Conservation (phyloP, 2,113 vertebrate species). For the Fulmarus glacialis region DNA sequence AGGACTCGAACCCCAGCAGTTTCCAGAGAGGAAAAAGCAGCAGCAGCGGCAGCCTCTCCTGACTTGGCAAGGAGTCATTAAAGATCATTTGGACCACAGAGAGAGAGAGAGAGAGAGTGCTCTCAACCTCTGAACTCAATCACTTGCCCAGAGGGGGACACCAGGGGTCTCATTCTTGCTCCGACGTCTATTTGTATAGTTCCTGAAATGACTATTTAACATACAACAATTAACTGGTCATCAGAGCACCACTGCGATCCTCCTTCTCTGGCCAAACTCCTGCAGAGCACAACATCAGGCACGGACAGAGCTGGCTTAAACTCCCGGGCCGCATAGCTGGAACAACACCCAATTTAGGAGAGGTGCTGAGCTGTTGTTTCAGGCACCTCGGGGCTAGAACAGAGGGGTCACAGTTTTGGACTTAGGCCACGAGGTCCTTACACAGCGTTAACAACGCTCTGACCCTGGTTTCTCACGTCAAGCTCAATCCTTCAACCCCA, state of each 20-base stretch:
- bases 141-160: neutral
- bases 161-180: neutral
- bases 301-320: neutral
- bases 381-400: neutral
- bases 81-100: neutral
- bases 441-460: neutral
- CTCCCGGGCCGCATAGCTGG: neutral
- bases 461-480: neutral
- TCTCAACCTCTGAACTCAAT: neutral
- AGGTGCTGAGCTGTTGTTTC: neutral
- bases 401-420: neutral
- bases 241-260: neutral
- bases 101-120: neutral
- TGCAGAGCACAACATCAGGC: neutral
- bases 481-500: neutral
- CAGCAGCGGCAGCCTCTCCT: neutral
- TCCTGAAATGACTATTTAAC: neutral
- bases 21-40: neutral
- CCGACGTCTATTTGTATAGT: neutral
- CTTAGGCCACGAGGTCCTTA: neutral
- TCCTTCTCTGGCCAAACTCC: neutral
- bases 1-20: neutral
- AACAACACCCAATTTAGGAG: neutral
- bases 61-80: neutral
- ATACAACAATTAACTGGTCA: neutral